Evolutionary conservation across 1,140 invertebrate genomes (phyloP).

Genomic region (Caenorhabditis tropicalis): DNA sequence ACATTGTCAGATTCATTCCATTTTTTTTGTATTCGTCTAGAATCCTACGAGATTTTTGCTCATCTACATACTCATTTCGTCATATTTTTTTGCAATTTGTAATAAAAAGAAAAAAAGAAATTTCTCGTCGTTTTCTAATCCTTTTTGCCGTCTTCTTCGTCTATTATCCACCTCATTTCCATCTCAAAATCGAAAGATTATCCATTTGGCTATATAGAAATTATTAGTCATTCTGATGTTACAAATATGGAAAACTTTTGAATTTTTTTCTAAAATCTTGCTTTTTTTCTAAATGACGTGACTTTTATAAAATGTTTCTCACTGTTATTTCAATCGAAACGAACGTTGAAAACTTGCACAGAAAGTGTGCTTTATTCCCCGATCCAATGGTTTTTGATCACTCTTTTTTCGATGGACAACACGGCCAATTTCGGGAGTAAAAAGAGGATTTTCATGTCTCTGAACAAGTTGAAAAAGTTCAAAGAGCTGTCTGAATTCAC

Average conservation of each 20-base stretch:
- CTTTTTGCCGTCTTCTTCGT: background rate
- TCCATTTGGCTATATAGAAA: background rate
- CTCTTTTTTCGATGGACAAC: background rate
- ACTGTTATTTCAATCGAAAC: background rate
- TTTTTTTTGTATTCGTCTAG: background rate
- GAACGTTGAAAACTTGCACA: background rate
- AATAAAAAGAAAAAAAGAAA: background rate
- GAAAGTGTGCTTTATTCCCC: conserved; percentile 2
- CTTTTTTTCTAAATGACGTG: background rate
- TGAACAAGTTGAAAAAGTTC: conserved; percentile 36
- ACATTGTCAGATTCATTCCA: no score
- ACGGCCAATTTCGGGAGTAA: background rate
- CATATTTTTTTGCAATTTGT: background rate
- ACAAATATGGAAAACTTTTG: background rate
- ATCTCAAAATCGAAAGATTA: background rate
- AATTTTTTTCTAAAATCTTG: background rate
- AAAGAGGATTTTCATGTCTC: background rate
- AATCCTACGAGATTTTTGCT: background rate
- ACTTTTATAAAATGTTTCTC: background rate
- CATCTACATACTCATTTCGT: background rate
- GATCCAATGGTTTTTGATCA: conserved; percentile 22
- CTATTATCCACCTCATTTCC: background rate
- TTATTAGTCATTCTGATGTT: conserved; percentile 12
- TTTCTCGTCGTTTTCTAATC: background rate
- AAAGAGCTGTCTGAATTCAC: no score